Percentiles rank a stretch among this genome's conserved stretches.
These are phyloP conservation scores for Zaprionus tsacasi DNA, from an alignment of 1,140 invertebrate species.

Conservation along the genomic window DNA sequence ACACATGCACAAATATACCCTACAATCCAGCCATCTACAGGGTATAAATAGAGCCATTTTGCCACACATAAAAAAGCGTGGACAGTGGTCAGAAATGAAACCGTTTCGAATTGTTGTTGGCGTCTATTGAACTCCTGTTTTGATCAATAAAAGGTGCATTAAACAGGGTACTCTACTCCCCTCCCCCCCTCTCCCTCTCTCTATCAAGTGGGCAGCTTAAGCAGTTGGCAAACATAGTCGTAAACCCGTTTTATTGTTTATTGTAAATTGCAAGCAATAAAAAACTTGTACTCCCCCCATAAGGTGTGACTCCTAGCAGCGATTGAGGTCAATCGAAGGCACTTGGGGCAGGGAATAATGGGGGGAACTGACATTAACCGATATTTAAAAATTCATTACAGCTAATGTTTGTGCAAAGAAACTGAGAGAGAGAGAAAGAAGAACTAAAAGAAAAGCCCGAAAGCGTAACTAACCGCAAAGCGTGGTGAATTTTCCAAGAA, in stretches of 20 bases:
- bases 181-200: background rate
- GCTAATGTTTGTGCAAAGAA: constrained; percentile 28
- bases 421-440: background rate
- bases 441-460: constrained; percentile 33
- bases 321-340: constrained; percentile 50
- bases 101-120: constrained; percentile 6
- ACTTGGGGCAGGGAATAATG: constrained; percentile 32
- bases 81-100: constrained; percentile 34
- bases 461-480: constrained; percentile 53
- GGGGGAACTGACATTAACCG: constrained; percentile 42
- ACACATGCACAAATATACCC: background rate
- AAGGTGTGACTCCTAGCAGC: constrained; percentile 48
- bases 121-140: constrained; percentile 75
- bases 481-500: constrained; percentile 35
- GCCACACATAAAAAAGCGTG: constrained; percentile 45
- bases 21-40: background rate
- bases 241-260: constrained; percentile 81
- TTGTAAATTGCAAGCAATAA: constrained; percentile 70
- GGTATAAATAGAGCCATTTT: constrained; percentile 13
- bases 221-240: constrained; percentile 74
- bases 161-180: constrained; percentile 51
- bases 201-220: constrained; percentile 43
- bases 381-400: constrained; percentile 63
- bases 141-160: constrained; percentile 78
- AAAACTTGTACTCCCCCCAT: constrained; percentile 19